phyloP scores from a whole-genome alignment of 2,113 vertebrate species.

The Hiodon alosoides region DNA sequence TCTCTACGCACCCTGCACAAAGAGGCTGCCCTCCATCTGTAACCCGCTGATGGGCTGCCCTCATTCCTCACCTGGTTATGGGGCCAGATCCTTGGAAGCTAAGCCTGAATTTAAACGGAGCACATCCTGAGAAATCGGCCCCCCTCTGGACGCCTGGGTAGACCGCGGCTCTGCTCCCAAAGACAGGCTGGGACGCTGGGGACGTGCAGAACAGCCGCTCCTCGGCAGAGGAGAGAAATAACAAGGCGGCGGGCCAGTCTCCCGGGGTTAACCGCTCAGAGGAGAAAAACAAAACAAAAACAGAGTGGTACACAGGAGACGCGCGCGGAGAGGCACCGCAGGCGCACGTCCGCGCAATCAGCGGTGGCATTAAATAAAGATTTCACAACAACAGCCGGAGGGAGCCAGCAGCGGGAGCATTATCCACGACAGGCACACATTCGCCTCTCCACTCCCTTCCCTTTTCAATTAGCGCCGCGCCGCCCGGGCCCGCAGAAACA shows the following conservation, averaged over 20 bases:
- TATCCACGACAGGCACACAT: background rate
- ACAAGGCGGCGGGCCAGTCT: background rate
- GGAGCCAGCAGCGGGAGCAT: background rate
- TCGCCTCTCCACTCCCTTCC: background rate
- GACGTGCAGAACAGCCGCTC: background rate
- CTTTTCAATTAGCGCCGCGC: slow-evolving; percentile 8
- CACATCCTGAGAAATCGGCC: too few species aligned
- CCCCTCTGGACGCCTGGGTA: slow-evolving; percentile 1
- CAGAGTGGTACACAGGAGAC: too few species aligned
- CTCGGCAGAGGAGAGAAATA: background rate
- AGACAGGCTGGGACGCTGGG: background rate
- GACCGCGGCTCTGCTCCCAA: background rate
- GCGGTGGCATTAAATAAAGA: background rate
- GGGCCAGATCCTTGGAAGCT: too few species aligned
- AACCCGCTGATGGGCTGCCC: too few species aligned
- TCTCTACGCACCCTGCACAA: too few species aligned
- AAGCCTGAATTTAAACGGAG: too few species aligned
- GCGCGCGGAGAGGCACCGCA: background rate
- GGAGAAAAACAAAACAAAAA: background rate
- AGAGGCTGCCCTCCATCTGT: too few species aligned
- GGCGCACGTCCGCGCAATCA: background rate
- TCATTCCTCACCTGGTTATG: background rate
- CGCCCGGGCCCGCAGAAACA: background rate
- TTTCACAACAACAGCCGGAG: background rate
- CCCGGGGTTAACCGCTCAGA: background rate